phyloP scores from a whole-genome alignment of 2,797 vertebrate species.

The Psittacula echo region DNA sequence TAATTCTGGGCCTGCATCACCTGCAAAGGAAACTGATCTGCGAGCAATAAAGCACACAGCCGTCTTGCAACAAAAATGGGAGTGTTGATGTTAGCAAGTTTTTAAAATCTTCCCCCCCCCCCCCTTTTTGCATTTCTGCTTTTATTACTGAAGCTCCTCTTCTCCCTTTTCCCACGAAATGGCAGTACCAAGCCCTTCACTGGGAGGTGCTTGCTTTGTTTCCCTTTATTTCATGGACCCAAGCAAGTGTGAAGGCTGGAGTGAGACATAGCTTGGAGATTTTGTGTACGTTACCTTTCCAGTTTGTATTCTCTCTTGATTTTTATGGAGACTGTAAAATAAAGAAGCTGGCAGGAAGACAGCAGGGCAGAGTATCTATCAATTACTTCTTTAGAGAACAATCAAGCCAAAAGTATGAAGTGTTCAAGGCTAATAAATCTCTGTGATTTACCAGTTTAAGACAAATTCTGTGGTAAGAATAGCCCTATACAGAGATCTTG shows the following conservation, averaged over 20 bases:
- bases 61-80: slow-evolving; percentile 47
- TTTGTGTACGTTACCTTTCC: neutral
- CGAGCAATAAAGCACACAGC: slow-evolving; percentile 56
- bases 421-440: neutral
- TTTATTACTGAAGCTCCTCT: slow-evolving; percentile 40
- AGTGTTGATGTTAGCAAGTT: slow-evolving; percentile 28
- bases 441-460: neutral
- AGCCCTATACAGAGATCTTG: neutral
- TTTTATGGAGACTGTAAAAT: slow-evolving; percentile 37
- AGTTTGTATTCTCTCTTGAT: neutral
- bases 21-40: slow-evolving; percentile 72
- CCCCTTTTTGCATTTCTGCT: neutral
- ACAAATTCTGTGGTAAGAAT: neutral
- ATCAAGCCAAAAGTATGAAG: neutral
- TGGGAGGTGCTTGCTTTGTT: slow-evolving; percentile 5
- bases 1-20: slow-evolving; percentile 78
- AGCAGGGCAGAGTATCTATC: neutral
- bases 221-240: neutral
- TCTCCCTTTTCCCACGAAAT: slow-evolving; percentile 55
- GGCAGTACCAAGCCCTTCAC: slow-evolving; percentile 46
- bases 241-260: slow-evolving; percentile 1
- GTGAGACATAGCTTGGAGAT: neutral
- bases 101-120: neutral
- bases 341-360: neutral
- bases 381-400: neutral